Percentiles rank a stretch among this genome's conserved stretches.
These are phyloP conservation scores for Telmatherina bonti DNA, from an alignment of 2,797 vertebrate species.

Conservation along the genomic window DNA sequence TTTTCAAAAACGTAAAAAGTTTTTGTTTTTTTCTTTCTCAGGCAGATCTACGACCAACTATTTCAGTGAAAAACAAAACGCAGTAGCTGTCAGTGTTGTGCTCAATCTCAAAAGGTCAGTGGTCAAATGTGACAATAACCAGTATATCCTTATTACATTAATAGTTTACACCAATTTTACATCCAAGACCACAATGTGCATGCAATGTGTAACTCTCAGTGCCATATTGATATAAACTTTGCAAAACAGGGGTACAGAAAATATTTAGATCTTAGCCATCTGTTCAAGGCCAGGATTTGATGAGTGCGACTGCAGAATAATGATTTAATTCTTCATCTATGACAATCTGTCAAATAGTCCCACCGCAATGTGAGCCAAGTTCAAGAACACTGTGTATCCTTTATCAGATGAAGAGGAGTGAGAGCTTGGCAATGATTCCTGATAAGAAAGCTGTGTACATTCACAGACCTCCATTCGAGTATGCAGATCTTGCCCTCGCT, in stretches of 20 bases:
- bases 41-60: constrained; percentile 25
- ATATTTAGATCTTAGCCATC: constrained; percentile 15
- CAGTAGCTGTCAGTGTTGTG: constrained; percentile 27
- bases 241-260: neutral
- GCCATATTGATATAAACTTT: constrained; percentile 1
- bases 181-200: constrained; percentile 10
- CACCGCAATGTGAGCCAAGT: constrained; percentile 8
- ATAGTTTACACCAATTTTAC: constrained; percentile 11
- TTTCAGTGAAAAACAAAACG: constrained; percentile 27
- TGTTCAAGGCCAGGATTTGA: constrained; percentile 4
- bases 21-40: constrained; percentile 23
- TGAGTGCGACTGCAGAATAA: neutral
- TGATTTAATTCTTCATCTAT: constrained; percentile 20
- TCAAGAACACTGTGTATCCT: constrained; percentile 6
- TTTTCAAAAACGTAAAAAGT: constrained; percentile 41
- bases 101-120: constrained; percentile 16
- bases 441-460: constrained; percentile 11
- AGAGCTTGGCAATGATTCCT: constrained; percentile 13
- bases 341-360: constrained; percentile 14
- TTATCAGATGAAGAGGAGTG: constrained; percentile 28
- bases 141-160: constrained; percentile 9
- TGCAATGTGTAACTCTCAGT: neutral
- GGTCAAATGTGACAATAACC: constrained; percentile 20
- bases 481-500: neutral
- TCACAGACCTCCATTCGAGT: neutral